These are phyloP conservation scores for Aix galericulata DNA, from an alignment of 2,113 vertebrate genomes.

Conservation along the genomic window DNA sequence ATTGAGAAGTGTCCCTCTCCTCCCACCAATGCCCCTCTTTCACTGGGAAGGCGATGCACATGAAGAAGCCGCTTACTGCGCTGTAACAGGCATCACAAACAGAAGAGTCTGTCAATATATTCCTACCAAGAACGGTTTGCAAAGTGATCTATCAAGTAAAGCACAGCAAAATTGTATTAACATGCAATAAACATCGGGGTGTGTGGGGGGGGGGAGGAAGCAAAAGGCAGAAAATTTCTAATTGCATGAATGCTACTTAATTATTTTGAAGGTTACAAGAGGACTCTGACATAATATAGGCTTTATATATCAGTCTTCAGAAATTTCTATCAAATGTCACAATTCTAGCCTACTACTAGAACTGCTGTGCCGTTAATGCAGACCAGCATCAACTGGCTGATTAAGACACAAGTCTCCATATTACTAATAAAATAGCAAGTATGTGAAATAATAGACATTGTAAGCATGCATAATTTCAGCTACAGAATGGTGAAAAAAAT, in stretches of 20 bases:
- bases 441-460: neutral
- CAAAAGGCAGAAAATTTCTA: neutral
- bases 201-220: neutral
- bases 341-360: neutral
- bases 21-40: neutral
- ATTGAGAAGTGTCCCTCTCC: neutral
- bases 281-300: neutral
- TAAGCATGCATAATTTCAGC: neutral
- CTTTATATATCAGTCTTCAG: neutral
- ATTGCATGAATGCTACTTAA: neutral
- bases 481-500: neutral
- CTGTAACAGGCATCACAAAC: neutral
- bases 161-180: neutral
- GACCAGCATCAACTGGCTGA: neutral
- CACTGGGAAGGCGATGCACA: neutral
- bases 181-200: neutral
- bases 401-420: constrained; percentile 16
- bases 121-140: constrained; percentile 20
- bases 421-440: neutral
- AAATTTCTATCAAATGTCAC: neutral
- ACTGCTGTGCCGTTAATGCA: neutral
- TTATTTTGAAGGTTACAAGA: neutral
- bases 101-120: neutral
- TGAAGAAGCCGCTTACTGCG: neutral
- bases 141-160: neutral